These are phyloP conservation scores for Asobara japonica DNA, from an alignment of 1,140 invertebrate species.

Conservation along the genomic window DNA sequence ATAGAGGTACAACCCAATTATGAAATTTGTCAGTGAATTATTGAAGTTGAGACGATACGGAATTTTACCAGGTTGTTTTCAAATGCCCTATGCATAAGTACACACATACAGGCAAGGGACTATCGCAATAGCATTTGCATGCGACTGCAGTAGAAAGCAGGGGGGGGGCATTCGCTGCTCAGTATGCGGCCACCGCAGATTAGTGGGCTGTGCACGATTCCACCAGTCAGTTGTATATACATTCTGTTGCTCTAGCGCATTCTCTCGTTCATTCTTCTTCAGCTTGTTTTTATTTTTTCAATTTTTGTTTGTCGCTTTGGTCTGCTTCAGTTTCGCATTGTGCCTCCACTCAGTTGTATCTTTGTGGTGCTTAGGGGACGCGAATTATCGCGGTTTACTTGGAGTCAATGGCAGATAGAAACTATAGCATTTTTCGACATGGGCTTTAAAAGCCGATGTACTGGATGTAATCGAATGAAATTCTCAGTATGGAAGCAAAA, in stretches of 20 bases:
- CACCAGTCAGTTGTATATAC: neutral
- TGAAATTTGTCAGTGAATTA: no score
- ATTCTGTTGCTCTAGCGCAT: slow-evolving; percentile 3
- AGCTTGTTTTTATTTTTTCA: neutral
- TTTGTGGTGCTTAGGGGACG: neutral
- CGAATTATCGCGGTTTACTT: neutral
- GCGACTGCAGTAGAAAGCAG: neutral
- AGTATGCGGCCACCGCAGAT: slow-evolving; percentile 22
- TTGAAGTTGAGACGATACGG: no score
- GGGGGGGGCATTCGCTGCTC: neutral
- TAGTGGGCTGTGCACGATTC: slow-evolving; percentile 23
- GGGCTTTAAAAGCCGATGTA: no score
- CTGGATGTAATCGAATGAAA: no score
- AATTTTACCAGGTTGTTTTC: no score
- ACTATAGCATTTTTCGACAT: no score
- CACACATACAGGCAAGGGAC: neutral
- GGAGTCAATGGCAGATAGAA: no score
- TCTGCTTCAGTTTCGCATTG: neutral
- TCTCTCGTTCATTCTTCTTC: slow-evolving; percentile 6
- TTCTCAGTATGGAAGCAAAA: no score
- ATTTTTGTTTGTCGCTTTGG: neutral
- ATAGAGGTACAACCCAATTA: no score
- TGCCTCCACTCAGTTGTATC: neutral
- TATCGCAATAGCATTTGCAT: slow-evolving; percentile 5
- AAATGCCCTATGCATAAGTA: neutral